Evolutionary conservation across 2,888 invertebrate species (phyloP).

Genomic region (Tenthredo notha): DNA sequence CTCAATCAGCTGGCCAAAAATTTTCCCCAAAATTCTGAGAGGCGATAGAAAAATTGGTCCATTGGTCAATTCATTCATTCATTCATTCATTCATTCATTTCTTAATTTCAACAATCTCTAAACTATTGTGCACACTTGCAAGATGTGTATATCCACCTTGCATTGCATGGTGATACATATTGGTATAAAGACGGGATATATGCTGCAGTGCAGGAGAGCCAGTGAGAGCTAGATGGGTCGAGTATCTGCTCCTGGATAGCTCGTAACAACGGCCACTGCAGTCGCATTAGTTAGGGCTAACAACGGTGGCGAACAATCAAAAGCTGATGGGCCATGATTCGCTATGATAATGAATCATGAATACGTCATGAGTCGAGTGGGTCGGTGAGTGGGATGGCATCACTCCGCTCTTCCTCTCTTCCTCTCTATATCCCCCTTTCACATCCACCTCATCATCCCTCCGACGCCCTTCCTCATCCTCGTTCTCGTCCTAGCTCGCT

Average conservation of each 20-base stretch:
- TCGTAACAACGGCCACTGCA: conserved; percentile 70
- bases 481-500: not conserved
- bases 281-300: conserved; percentile 78
- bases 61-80: not conserved
- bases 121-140: not conserved
- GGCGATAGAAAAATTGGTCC: not conserved
- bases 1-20: not conserved
- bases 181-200: not conserved
- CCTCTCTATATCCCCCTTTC: conserved; percentile 36
- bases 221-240: not conserved
- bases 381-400: conserved; percentile 68
- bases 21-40: not conserved
- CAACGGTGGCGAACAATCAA: conserved; percentile 78
- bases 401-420: conserved; percentile 52
- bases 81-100: no score
- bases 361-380: conserved; percentile 76
- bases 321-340: conserved; percentile 79
- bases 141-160: not conserved
- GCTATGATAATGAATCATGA: conserved; percentile 79
- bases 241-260: conserved; percentile 4
- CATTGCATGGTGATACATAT: not conserved
- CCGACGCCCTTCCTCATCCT: conserved; percentile 6
- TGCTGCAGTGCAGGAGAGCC: not conserved
- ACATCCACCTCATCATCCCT: conserved; percentile 42
- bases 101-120: not conserved